phyloP scores from a whole-genome alignment of 64 coral and sea anemone genomes.

The Montipora efflorescens region DNA sequence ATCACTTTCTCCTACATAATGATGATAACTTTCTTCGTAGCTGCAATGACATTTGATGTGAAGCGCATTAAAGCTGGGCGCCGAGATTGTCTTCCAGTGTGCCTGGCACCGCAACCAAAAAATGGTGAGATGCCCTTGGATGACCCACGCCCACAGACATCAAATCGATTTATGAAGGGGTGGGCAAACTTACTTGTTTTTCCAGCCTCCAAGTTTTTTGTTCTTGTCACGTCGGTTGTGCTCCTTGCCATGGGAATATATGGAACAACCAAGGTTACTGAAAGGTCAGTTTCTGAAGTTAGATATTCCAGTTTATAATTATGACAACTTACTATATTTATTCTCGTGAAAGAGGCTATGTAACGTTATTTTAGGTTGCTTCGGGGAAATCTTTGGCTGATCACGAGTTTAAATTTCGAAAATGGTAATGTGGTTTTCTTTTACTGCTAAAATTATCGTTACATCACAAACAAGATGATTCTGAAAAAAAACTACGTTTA shows the following conservation, averaged over 20 bases:
- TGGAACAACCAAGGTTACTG: conserved; percentile 61
- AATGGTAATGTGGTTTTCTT: too few species aligned
- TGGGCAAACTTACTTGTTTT: conserved; percentile 59
- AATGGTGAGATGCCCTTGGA: conserved; percentile 30
- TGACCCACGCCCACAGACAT: conserved; percentile 50
- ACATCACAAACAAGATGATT: too few species aligned
- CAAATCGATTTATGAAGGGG: conserved; percentile 49
- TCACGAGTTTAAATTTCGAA: too few species aligned
- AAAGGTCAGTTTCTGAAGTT: conserved; percentile 9
- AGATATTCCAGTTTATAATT: too few species aligned
- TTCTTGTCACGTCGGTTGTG: conserved; percentile 26
- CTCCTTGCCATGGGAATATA: conserved; percentile 55
- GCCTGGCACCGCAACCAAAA: conserved; percentile 30
- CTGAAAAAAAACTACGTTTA: too few species aligned
- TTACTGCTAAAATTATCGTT: too few species aligned
- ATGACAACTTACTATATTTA: too few species aligned
- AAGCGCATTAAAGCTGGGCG: conserved; percentile 64
- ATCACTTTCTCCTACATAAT: conserved; percentile 66
- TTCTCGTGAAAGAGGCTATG: too few species aligned
- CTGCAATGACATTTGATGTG: conserved; percentile 73
- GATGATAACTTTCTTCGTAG: conserved; percentile 80
- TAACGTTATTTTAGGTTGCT: too few species aligned
- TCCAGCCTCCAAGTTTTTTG: conserved; percentile 14
- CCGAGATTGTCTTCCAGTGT: conserved; percentile 64
- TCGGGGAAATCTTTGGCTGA: too few species aligned